phyloP scores from a whole-genome alignment of 2,113 vertebrate species.

The Nothocercus nigrocapillus region DNA sequence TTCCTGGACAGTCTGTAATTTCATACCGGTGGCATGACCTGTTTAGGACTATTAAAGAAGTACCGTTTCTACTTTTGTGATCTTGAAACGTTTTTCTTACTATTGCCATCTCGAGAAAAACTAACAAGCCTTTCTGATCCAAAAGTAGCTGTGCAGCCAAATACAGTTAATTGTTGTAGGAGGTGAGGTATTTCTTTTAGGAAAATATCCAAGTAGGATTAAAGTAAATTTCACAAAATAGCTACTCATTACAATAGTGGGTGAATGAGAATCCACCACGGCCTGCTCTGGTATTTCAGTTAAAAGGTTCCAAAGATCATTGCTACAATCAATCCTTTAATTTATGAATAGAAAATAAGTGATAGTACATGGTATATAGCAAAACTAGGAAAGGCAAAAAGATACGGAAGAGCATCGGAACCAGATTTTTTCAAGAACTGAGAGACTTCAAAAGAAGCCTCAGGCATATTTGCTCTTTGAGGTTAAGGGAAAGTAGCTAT shows the following conservation, averaged over 20 bases:
- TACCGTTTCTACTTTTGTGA: background rate
- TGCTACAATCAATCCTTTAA: background rate
- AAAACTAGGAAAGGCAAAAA: background rate
- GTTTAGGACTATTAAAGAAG: background rate
- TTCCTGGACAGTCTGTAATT: background rate
- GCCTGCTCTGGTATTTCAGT: background rate
- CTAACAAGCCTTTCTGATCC: background rate
- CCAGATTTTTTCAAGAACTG: constrained; percentile 6
- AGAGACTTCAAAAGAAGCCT: background rate
- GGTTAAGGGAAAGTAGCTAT: background rate
- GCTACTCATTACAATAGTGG: background rate
- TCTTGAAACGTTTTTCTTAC: background rate
- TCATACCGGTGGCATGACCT: background rate
- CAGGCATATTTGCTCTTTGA: background rate
- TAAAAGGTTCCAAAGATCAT: background rate
- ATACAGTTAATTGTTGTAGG: background rate
- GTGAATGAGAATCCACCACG: background rate
- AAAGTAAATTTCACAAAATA: background rate
- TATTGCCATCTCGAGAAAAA: background rate
- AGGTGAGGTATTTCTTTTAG: background rate
- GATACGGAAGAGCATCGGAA: background rate
- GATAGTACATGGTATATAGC: background rate
- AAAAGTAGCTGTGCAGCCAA: background rate
- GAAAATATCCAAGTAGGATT: background rate
- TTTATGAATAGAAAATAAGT: background rate